Evolutionary conservation across 2,113 vertebrate genomes (phyloP).

Genomic region (Apaloderma vittatum): DNA sequence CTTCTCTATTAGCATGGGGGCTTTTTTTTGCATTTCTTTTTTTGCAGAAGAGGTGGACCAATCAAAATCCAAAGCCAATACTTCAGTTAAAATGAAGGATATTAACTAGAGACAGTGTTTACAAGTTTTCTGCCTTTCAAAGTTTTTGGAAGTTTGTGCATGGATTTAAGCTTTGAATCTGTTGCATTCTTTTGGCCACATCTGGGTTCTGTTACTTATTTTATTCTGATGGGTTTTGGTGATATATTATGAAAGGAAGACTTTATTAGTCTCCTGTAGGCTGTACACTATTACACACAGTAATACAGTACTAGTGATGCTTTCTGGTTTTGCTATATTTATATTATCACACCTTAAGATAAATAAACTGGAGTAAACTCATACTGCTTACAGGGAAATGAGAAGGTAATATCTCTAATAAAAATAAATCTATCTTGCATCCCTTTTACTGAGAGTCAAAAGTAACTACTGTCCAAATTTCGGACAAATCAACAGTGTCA

Average conservation of each 20-base stretch:
- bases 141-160: not conserved
- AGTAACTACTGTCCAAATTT: not conserved
- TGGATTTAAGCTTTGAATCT: not conserved
- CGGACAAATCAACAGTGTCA: not conserved
- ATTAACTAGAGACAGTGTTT: not conserved
- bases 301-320: not conserved
- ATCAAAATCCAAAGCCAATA: not conserved
- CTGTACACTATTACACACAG: not conserved
- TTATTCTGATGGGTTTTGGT: not conserved
- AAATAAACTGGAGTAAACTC: not conserved
- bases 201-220: not conserved
- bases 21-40: not conserved
- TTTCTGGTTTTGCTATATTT: not conserved
- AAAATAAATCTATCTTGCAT: not conserved
- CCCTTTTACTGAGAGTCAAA: not conserved
- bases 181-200: not conserved
- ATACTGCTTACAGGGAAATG: not conserved
- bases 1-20: not conserved
- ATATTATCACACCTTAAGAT: not conserved
- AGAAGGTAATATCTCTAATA: not conserved
- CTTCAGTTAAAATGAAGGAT: not conserved
- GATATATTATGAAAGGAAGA: not conserved
- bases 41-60: not conserved
- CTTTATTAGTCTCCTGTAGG: not conserved
- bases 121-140: not conserved